Conservation (phyloP, 2,113 vertebrate species). For the Myiozetetes cayanensis region DNA sequence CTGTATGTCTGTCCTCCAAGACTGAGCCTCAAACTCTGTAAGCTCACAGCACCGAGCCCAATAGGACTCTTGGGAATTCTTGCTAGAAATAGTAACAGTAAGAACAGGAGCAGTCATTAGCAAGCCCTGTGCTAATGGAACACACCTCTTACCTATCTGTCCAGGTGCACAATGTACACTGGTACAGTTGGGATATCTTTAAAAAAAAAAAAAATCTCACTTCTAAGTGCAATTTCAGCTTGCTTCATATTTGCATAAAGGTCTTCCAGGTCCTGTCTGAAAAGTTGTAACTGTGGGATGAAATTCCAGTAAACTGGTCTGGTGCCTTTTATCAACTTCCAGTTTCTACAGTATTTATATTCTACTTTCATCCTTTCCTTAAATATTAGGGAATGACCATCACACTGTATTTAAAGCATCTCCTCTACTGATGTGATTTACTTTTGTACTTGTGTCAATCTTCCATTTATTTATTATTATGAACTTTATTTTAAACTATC, state of each 20-base stretch:
- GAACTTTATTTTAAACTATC: conserved; percentile 55
- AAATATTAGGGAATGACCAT: conserved; percentile 45
- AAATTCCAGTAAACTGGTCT: conserved; percentile 49
- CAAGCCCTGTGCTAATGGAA: background rate
- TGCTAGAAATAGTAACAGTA: background rate
- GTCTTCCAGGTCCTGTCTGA: conserved; percentile 14
- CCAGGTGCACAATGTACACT: background rate
- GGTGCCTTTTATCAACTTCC: conserved; percentile 39
- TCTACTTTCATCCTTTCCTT: conserved; percentile 39
- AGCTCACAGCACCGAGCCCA: background rate
- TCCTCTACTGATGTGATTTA: background rate
- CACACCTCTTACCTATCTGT: background rate
- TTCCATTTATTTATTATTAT: conserved; percentile 61
- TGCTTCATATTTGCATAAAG: conserved; percentile 33
- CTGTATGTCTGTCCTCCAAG: background rate
- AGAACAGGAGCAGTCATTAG: background rate
- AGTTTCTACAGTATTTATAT: conserved; percentile 37
- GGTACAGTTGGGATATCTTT: background rate
- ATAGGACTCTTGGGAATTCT: background rate
- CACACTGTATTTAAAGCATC: background rate
- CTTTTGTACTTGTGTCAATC: background rate
- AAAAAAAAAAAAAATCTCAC: background rate
- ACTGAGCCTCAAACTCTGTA: background rate
- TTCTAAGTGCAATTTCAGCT: conserved; percentile 26
- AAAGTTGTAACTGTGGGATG: background rate